These are phyloP conservation scores for Caradrina clavipalpis DNA, from an alignment of 2,888 invertebrate genomes.

Conservation along the genomic window DNA sequence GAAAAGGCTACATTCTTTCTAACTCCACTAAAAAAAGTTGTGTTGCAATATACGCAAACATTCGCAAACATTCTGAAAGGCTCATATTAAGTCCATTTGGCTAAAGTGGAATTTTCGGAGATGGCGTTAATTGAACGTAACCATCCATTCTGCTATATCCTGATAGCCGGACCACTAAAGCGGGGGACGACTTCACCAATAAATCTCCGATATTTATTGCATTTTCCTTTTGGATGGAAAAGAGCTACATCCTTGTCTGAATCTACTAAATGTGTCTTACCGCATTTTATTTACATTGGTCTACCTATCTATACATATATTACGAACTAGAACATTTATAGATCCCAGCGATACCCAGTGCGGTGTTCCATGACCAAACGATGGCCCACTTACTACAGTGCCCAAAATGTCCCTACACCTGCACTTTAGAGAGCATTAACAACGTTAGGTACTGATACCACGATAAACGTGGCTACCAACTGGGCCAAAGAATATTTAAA, in stretches of 20 bases:
- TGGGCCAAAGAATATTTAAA: too few relatives aligned
- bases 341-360: too few relatives aligned
- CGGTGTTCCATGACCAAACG: too few relatives aligned
- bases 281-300: constrained; percentile 9
- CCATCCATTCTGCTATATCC: constrained; percentile 56
- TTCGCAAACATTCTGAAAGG: constrained; percentile 43
- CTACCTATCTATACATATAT: neutral
- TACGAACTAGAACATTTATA: neutral
- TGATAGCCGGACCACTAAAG: constrained; percentile 46
- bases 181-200: constrained; percentile 39
- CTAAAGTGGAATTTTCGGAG: constrained; percentile 58
- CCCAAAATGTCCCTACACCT: too few relatives aligned
- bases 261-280: constrained; percentile 20
- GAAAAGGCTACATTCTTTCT: neutral
- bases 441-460: too few relatives aligned
- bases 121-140: constrained; percentile 64
- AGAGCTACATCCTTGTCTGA: constrained; percentile 37
- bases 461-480: too few relatives aligned
- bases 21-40: constrained; percentile 12
- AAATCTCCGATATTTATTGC: constrained; percentile 64
- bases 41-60: constrained; percentile 6
- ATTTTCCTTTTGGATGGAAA: constrained; percentile 58
- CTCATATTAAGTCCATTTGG: constrained; percentile 44
- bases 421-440: too few relatives aligned
- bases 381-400: too few relatives aligned